Conservation (phyloP, 2,888 invertebrate species). For the Alcis repandata region DNA sequence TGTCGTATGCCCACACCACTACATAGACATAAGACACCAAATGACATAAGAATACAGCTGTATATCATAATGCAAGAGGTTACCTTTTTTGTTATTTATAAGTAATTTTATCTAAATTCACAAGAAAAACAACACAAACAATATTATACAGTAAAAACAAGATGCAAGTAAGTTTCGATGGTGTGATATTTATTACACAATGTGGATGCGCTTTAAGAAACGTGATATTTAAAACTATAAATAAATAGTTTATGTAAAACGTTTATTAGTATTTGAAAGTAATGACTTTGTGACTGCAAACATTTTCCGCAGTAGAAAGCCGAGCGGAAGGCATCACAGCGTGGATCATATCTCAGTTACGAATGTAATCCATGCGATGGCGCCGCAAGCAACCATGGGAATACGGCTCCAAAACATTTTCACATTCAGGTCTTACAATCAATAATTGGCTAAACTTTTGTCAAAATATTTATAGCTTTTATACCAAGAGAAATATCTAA, state of each 20-base stretch:
- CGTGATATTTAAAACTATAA: constrained; percentile 48
- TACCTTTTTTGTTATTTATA: constrained; percentile 21
- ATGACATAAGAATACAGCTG: not conserved
- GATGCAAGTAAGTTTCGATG: constrained; percentile 84
- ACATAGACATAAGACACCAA: not conserved
- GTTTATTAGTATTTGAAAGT: constrained; percentile 48
- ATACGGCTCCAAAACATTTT: constrained; percentile 58
- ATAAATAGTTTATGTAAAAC: constrained; percentile 33
- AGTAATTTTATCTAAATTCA: constrained; percentile 8
- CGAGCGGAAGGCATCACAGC: constrained; percentile 56
- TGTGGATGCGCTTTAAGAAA: constrained; percentile 59
- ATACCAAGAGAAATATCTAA: not conserved
- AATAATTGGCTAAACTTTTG: no score
- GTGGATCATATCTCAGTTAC: constrained; percentile 46
- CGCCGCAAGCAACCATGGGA: constrained; percentile 52
- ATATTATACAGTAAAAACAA: constrained; percentile 51
- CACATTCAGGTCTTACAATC: not conserved
- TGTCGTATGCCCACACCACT: not conserved
- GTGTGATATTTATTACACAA: constrained; percentile 79
- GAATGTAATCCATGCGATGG: constrained; percentile 55
- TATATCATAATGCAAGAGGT: not conserved
- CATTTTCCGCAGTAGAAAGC: constrained; percentile 59
- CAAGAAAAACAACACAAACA: constrained; percentile 40
- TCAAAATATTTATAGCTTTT: not conserved
- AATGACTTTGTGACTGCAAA: constrained; percentile 49